These are phyloP conservation scores for Andrena hattorfiana DNA, from an alignment of 2,888 invertebrate genomes.

Conservation along the genomic window DNA sequence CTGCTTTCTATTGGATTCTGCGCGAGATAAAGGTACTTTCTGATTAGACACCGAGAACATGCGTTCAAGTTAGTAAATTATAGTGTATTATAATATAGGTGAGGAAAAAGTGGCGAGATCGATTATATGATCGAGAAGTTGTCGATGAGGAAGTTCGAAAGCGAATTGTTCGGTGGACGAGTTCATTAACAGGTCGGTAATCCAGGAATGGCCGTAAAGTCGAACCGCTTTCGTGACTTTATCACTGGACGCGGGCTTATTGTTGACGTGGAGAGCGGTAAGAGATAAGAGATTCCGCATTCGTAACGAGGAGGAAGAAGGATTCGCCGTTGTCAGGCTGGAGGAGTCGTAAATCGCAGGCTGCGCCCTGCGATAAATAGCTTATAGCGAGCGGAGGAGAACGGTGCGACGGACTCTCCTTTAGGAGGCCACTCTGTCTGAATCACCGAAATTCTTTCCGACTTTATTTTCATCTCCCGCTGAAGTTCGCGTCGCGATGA, in stretches of 20 bases:
- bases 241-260: not conserved
- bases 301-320: slow-evolving; percentile 28
- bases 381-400: slow-evolving; percentile 7
- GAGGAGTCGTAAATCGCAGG: slow-evolving; percentile 33
- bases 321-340: slow-evolving; percentile 5
- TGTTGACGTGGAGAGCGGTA: not conserved
- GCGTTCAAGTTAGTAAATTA: no score
- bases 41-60: no score
- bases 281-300: slow-evolving; percentile 40
- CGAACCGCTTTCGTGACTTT: slow-evolving; percentile 14
- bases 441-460: no score
- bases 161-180: not conserved
- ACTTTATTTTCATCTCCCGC: no score
- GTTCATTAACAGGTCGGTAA: slow-evolving; percentile 4
- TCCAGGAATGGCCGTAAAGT: slow-evolving; percentile 4
- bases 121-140: no score
- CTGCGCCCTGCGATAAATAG: slow-evolving; percentile 41
- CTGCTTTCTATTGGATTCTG: no score
- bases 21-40: no score
- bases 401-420: not conserved
- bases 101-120: no score
- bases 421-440: not conserved
- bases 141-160: not conserved
- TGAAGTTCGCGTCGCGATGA: no score
- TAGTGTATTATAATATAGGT: no score